Evolutionary conservation across 2,113 vertebrate genomes (phyloP).

Genomic region (Plectropomus leopardus): DNA sequence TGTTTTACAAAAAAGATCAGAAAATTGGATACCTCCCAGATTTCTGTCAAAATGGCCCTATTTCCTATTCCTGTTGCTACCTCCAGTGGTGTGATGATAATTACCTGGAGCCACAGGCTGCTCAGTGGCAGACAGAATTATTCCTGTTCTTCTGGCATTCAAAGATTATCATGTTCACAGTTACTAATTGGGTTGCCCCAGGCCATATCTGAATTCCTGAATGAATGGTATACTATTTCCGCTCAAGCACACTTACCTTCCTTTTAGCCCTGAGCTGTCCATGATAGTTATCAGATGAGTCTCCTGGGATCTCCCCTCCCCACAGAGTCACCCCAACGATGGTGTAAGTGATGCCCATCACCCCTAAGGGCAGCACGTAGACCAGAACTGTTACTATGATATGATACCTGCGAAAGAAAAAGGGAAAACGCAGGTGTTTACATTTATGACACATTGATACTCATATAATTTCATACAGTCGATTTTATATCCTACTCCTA

Average conservation of each 20-base stretch:
- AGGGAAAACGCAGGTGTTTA: background rate
- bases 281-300: conserved; percentile 94
- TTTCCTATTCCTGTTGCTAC: background rate
- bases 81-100: background rate
- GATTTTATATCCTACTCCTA: background rate
- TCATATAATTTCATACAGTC: background rate
- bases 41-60: background rate
- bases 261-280: conserved; percentile 96
- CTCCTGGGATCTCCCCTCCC: conserved; percentile 97
- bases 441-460: background rate
- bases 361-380: conserved; percentile 92
- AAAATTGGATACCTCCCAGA: background rate
- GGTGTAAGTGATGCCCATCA: conserved; percentile 97
- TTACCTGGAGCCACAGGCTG: background rate
- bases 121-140: conserved; percentile 4
- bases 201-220: background rate
- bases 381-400: conserved; percentile 92
- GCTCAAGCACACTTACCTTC: conserved; percentile 87
- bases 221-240: background rate
- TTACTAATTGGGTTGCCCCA: background rate
- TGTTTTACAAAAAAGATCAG: background rate
- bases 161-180: conserved; percentile 14
- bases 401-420: conserved; percentile 88
- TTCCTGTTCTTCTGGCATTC: background rate
- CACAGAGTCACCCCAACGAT: conserved; percentile 96